Percentiles rank a stretch among this genome's conserved stretches.
phyloP scores from a whole-genome alignment of 1,140 invertebrate species.

The Zophobas morio region DNA sequence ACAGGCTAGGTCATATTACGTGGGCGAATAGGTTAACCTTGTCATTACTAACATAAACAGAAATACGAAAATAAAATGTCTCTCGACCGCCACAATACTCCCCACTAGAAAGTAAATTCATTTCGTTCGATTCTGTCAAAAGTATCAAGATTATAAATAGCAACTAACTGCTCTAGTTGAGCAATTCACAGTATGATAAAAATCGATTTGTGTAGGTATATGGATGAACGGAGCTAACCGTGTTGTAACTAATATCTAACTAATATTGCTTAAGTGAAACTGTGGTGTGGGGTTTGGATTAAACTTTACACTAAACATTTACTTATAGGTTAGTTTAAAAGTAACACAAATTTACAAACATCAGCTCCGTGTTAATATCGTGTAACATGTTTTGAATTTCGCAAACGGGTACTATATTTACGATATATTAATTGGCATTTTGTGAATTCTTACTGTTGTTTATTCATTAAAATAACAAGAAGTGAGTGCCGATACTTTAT shows the following conservation, averaged over 20 bases:
- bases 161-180: neutral
- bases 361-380: conserved; percentile 29
- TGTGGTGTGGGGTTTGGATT: conserved; percentile 14
- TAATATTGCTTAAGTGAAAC: conserved; percentile 36
- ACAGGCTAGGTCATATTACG: too few relatives aligned
- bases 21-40: too few relatives aligned
- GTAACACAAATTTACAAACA: conserved; percentile 39
- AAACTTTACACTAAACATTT: conserved; percentile 42
- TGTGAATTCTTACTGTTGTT: conserved; percentile 3
- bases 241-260: conserved; percentile 40
- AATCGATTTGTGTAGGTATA: conserved; percentile 12
- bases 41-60: too few relatives aligned
- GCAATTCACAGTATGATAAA: neutral
- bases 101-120: too few relatives aligned
- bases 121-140: too few relatives aligned
- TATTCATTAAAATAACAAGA: conserved; percentile 10
- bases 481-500: conserved; percentile 2
- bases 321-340: conserved; percentile 28
- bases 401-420: conserved; percentile 28
- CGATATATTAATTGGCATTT: conserved; percentile 25
- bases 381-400: conserved; percentile 32
- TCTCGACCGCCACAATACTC: too few relatives aligned
- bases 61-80: too few relatives aligned
- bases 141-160: too few relatives aligned
- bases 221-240: neutral